These are phyloP conservation scores for Galerucella nymphaeae DNA, from an alignment of 2,888 invertebrate genomes.

Conservation along the genomic window DNA sequence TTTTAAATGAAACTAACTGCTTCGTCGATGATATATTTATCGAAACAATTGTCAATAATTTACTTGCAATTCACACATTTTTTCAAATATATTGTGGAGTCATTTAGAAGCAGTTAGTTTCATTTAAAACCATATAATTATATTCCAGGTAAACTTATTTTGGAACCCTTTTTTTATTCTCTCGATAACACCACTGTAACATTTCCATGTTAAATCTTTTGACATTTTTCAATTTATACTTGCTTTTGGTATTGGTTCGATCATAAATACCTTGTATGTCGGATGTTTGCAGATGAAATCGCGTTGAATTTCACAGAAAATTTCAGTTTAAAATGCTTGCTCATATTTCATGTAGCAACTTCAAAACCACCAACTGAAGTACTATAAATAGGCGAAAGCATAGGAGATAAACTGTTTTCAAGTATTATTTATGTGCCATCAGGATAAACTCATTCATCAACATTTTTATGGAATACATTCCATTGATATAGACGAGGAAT, in stretches of 20 bases:
- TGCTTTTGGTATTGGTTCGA: constrained; percentile 15
- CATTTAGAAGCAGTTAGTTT: no score
- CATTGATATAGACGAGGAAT: neutral
- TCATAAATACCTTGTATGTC: constrained; percentile 22
- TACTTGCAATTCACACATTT: no score
- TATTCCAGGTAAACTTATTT: no score
- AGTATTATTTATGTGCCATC: constrained; percentile 6
- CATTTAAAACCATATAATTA: no score
- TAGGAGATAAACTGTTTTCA: constrained; percentile 7
- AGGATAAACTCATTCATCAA: neutral
- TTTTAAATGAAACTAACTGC: no score
- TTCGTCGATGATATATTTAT: no score
- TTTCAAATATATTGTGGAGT: no score
- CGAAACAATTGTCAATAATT: no score
- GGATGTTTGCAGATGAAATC: constrained; percentile 23
- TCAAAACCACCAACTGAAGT: constrained; percentile 16
- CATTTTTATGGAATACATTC: neutral
- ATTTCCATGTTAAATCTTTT: neutral
- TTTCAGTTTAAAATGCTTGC: constrained; percentile 7
- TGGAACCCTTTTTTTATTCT: neutral
- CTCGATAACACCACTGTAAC: neutral
- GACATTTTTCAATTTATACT: constrained; percentile 6
- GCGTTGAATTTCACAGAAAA: constrained; percentile 21
- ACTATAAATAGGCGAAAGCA: constrained; percentile 6
- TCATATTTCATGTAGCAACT: constrained; percentile 24